phyloP scores from a whole-genome alignment of 35 echinoderm and acorn worm species.

The Ptychodera flava region DNA sequence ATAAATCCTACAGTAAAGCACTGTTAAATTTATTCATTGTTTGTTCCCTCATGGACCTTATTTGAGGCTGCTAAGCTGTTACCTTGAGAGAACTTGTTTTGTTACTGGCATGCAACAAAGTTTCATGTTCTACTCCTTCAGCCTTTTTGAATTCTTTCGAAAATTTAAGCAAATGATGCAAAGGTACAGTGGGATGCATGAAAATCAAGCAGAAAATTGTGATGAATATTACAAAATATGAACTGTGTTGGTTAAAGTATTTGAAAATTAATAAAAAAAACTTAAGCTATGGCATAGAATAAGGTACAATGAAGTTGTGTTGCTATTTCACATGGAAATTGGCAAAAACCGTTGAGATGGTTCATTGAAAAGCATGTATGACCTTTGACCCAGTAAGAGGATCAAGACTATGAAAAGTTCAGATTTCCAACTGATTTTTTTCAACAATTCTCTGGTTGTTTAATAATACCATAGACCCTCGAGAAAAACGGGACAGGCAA shows the following conservation, averaged over 20 bases:
- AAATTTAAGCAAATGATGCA: no score
- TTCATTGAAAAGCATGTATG: not conserved
- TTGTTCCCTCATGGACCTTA: no score
- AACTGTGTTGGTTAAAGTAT: not conserved
- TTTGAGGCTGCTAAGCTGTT: not conserved
- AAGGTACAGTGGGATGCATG: no score
- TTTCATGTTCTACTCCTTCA: not conserved
- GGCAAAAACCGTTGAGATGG: not conserved
- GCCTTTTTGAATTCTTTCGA: not conserved
- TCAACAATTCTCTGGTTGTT: not conserved
- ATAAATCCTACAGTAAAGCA: not conserved
- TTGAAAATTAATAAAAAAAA: not conserved
- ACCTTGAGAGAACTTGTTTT: not conserved
- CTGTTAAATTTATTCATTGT: not conserved
- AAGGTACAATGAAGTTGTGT: no score
- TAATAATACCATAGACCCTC: no score
- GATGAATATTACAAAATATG: not conserved
- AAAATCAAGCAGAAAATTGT: not conserved
- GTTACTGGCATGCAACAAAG: no score
- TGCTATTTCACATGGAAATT: not conserved
- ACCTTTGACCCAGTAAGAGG: not conserved
- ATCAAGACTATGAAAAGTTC: not conserved
- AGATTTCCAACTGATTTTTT: not conserved
- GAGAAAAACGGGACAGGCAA: no score
- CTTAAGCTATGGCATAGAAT: no score